These are phyloP conservation scores for Sprattus sprattus DNA, from an alignment of 2,113 vertebrate species.

Conservation along the genomic window DNA sequence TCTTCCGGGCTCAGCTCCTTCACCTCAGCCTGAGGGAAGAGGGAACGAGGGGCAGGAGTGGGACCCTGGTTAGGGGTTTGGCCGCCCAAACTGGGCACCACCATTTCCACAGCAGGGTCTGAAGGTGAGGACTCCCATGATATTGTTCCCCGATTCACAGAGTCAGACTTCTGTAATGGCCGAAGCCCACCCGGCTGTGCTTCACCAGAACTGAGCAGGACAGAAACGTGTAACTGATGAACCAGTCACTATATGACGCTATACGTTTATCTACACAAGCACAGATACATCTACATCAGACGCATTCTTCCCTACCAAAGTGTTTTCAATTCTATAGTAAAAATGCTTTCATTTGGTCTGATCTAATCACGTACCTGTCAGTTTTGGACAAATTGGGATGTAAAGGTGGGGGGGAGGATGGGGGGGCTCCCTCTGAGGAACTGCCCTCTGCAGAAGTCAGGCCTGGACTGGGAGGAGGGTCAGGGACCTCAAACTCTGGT, in stretches of 20 bases:
- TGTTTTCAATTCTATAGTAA: not conserved
- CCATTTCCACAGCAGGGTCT: not conserved
- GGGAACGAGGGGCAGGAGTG: slow-evolving; percentile 16
- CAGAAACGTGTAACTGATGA: not conserved
- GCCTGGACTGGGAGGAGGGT: slow-evolving; percentile 41
- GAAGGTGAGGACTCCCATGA: slow-evolving; percentile 51
- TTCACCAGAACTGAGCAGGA: not conserved
- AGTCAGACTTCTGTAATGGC: slow-evolving; percentile 44
- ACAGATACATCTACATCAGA: not conserved
- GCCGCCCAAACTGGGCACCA: slow-evolving; percentile 4
- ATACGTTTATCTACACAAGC: not conserved
- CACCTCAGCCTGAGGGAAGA: slow-evolving; percentile 33
- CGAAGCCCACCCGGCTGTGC: not conserved
- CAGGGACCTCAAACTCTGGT: slow-evolving; percentile 67
- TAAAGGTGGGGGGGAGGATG: slow-evolving; percentile 49
- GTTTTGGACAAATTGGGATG: slow-evolving; percentile 56
- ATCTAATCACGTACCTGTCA: slow-evolving; percentile 58
- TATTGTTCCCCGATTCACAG: slow-evolving; percentile 51
- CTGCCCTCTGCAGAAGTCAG: slow-evolving; percentile 23
- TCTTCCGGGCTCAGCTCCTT: slow-evolving; percentile 35
- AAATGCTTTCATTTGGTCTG: not conserved
- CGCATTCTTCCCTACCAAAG: not conserved
- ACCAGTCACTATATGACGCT: slow-evolving; percentile 52
- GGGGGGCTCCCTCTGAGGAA: slow-evolving; percentile 31
- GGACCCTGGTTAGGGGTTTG: slow-evolving; percentile 21